These are phyloP conservation scores for Drosophila oshimai DNA, from an alignment of 1,140 invertebrate genomes.

Conservation along the genomic window DNA sequence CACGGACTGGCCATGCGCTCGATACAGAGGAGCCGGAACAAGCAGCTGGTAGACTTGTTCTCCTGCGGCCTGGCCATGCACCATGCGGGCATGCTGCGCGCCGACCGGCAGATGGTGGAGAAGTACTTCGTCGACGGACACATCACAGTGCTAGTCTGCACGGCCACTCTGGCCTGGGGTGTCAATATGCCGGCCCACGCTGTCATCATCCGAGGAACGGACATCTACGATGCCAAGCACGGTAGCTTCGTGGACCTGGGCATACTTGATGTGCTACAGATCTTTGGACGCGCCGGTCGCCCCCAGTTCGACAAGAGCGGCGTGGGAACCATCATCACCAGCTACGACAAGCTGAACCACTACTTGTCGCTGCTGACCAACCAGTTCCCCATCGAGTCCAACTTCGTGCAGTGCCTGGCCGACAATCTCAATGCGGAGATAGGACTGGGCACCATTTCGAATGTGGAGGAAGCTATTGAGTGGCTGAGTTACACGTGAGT, in stretches of 20 bases:
- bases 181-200: constrained; percentile 99
- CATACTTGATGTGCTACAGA: constrained; percentile 99
- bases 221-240: constrained; percentile 98
- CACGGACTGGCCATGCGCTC: constrained; percentile 86
- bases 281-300: constrained; percentile 98
- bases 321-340: constrained; percentile 97
- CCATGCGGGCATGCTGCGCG: constrained; percentile 91
- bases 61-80: constrained; percentile 95
- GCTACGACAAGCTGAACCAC: constrained; percentile 95
- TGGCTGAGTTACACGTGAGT: constrained; percentile 96
- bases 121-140: constrained; percentile 94
- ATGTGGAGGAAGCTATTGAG: constrained; percentile 96
- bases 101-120: constrained; percentile 89
- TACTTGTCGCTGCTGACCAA: constrained; percentile 97
- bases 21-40: constrained; percentile 89
- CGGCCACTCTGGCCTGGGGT: constrained; percentile 99
- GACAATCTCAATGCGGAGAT: constrained; percentile 99
- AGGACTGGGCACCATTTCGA: constrained; percentile 96
- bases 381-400: constrained; percentile 99
- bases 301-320: constrained; percentile 97
- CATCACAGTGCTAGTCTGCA: constrained; percentile 97
- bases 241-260: constrained; percentile 97
- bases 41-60: constrained; percentile 92
- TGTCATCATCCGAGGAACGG: constrained; percentile 97
- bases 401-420: constrained; percentile 94